phyloP scores from a whole-genome alignment of 1,140 invertebrate species.

The Platorchestia sp. region DNA sequence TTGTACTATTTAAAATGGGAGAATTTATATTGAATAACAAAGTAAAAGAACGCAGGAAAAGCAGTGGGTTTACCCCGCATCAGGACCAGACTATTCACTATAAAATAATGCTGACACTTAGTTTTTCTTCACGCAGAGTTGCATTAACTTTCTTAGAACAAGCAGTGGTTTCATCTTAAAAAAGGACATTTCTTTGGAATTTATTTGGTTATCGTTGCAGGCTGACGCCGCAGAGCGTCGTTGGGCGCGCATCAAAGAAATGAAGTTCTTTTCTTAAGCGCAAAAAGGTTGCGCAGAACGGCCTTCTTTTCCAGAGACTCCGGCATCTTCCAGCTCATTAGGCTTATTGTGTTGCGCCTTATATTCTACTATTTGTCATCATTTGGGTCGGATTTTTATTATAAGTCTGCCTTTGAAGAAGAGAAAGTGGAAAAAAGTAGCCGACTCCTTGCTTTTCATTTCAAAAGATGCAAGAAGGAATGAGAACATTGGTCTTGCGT shows the following conservation, averaged over 20 bases:
- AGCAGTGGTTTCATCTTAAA: background rate
- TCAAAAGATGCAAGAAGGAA: constrained; percentile 24
- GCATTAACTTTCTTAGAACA: background rate
- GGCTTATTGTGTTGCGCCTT: constrained; percentile 35
- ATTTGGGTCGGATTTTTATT: constrained; percentile 55
- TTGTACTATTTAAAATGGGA: background rate
- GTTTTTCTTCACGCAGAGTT: background rate
- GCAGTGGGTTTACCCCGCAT: background rate
- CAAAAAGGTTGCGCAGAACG: constrained; percentile 20
- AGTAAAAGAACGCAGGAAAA: background rate
- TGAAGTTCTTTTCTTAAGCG: background rate
- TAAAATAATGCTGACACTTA: background rate
- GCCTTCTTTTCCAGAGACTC: constrained; percentile 30
- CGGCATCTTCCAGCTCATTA: constrained; percentile 52
- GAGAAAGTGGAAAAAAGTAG: background rate
- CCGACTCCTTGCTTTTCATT: constrained; percentile 39
- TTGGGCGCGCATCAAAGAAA: constrained; percentile 13
- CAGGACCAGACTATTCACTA: background rate
- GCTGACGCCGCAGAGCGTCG: background rate
- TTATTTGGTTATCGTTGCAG: constrained; percentile 8
- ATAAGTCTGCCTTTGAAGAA: constrained; percentile 48
- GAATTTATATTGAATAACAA: background rate
- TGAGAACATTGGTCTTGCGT: constrained; percentile 1
- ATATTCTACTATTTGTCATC: constrained; percentile 53
- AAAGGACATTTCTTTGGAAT: background rate